Evolutionary conservation across 2,888 invertebrate genomes (phyloP).

Genomic region (Dryobotodes eremita): DNA sequence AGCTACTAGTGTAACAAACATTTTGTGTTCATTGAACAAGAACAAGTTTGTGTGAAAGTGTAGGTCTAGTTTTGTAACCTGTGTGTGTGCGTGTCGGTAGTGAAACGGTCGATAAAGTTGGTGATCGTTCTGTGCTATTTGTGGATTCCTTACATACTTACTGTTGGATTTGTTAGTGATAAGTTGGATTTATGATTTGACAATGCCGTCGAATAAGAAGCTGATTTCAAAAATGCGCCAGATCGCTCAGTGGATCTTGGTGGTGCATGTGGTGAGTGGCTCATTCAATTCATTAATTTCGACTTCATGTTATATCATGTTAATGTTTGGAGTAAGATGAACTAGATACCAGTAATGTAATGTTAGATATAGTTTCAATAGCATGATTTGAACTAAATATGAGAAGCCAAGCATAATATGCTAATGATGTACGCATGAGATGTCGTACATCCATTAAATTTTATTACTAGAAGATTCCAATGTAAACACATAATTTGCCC

Average conservation of each 20-base stretch:
- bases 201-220: conserved; percentile 89
- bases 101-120: conserved; percentile 89
- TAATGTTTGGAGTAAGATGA: conserved; percentile 51
- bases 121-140: conserved; percentile 87
- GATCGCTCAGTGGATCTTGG: conserved; percentile 87
- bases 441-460: conserved; percentile 32
- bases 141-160: conserved; percentile 84
- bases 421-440: conserved; percentile 46
- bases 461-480: conserved; percentile 30
- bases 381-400: conserved; percentile 11
- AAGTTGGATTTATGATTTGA: conserved; percentile 75
- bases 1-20: conserved; percentile 78
- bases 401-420: conserved; percentile 39
- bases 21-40: conserved; percentile 75
- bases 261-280: conserved; percentile 88
- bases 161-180: conserved; percentile 70
- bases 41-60: conserved; percentile 88
- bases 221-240: conserved; percentile 87
- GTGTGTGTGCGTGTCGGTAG: conserved; percentile 88
- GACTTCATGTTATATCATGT: conserved; percentile 37
- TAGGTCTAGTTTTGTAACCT: conserved; percentile 83
- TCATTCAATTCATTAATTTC: conserved; percentile 48
- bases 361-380: conserved; percentile 7
- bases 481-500: conserved; percentile 37
- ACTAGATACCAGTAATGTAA: conserved; percentile 19